phyloP scores from a whole-genome alignment of 2,113 vertebrate species.

The Ancistrus triradiatus region DNA sequence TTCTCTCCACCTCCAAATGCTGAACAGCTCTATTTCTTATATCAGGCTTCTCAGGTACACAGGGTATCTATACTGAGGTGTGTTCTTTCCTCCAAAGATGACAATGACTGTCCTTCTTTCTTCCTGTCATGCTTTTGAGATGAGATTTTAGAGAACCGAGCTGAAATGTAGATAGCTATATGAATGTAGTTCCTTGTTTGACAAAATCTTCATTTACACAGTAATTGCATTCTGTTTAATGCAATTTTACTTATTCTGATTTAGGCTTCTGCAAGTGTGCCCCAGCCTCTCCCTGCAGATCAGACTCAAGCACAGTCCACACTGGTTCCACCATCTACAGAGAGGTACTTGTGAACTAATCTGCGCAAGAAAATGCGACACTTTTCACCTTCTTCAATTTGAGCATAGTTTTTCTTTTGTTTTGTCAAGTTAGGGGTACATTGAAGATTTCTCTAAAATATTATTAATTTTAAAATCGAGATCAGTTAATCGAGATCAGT shows the following conservation, averaged over 20 bases:
- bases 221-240: no score
- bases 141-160: not conserved
- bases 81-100: constrained; percentile 26
- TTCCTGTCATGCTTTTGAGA: not conserved
- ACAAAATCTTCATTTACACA: no score
- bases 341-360: no score
- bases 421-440: no score
- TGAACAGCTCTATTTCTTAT: constrained; percentile 73
- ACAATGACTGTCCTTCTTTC: not conserved
- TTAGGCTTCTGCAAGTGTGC: constrained; percentile 59
- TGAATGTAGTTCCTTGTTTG: not conserved
- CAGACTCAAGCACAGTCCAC: constrained; percentile 61
- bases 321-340: constrained; percentile 73
- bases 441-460: no score
- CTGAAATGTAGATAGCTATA: not conserved
- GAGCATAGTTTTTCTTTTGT: no score
- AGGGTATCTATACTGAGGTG: constrained; percentile 30
- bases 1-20: constrained; percentile 71
- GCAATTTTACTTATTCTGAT: not conserved
- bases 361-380: no score
- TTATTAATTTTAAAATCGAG: no score
- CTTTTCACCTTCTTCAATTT: no score
- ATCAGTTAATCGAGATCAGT: no score
- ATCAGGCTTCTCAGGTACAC: constrained; percentile 65
- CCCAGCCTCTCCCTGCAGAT: constrained; percentile 74